phyloP scores from a whole-genome alignment of 2,113 vertebrate species.

The Pelvicachromis taeniatus region DNA sequence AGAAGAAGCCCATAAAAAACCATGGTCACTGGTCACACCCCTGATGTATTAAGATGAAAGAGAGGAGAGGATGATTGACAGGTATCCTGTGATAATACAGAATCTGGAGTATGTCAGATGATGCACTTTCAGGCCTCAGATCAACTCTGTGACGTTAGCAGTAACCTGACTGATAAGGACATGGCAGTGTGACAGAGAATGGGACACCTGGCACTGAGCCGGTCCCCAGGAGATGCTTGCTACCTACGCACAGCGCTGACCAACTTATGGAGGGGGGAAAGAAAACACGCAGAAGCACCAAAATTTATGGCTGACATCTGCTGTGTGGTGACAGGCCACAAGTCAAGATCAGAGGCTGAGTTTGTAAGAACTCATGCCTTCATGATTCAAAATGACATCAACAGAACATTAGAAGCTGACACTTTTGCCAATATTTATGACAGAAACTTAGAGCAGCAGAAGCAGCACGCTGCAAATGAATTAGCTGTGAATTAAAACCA shows the following conservation, averaged over 20 bases:
- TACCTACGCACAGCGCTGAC: not conserved
- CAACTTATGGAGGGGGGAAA: not conserved
- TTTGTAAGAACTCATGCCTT: not conserved
- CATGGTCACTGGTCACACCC: not conserved
- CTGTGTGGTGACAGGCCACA: slow-evolving; percentile 1
- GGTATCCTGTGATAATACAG: not conserved
- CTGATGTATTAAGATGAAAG: not conserved
- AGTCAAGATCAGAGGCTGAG: slow-evolving; percentile 22
- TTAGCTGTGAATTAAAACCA: not conserved
- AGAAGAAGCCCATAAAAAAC: not conserved
- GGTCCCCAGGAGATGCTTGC: not conserved
- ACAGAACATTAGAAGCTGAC: not conserved
- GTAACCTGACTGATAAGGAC: slow-evolving; percentile 27
- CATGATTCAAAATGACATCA: slow-evolving; percentile 31
- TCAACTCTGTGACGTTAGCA: slow-evolving; percentile 3
- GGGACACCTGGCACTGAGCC: not conserved
- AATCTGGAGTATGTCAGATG: not conserved
- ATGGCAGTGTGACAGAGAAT: not conserved
- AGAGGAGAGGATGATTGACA: not conserved
- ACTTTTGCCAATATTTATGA: not conserved
- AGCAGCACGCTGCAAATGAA: not conserved
- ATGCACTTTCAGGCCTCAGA: not conserved
- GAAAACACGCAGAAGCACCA: not conserved
- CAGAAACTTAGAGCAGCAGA: not conserved
- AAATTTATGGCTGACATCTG: slow-evolving; percentile 25